Conservation (phyloP, 2,888 invertebrate genomes). For the Deroplatys truncata region DNA sequence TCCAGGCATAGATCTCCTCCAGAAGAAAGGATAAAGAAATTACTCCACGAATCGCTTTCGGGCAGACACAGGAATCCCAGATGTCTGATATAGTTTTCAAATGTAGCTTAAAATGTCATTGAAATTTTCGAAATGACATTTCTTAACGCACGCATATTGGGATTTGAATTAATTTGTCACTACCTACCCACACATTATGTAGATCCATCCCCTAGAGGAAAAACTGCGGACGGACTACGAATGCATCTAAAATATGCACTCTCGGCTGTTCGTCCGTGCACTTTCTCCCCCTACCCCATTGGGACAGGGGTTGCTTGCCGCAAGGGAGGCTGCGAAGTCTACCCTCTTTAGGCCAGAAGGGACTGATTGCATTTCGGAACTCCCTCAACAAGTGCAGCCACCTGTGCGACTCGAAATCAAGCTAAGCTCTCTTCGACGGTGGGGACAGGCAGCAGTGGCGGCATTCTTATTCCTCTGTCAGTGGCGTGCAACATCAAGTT, state of each 20-base stretch:
- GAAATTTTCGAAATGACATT: background rate
- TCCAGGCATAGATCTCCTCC: too few species aligned
- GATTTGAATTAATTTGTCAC: background rate
- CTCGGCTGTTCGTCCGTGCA: background rate
- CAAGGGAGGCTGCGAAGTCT: background rate
- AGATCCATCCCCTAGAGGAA: background rate
- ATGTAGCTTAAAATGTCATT: background rate
- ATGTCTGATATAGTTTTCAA: too few species aligned
- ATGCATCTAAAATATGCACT: background rate
- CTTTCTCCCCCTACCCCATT: background rate
- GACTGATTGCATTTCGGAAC: slow-evolving; percentile 14
- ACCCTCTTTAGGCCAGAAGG: background rate
- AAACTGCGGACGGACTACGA: background rate
- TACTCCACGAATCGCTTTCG: too few species aligned
- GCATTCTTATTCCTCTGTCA: background rate
- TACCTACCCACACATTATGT: background rate
- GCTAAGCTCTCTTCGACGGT: slow-evolving; percentile 3
- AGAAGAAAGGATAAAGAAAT: too few species aligned
- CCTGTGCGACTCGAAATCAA: slow-evolving; percentile 11
- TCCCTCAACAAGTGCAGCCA: slow-evolving; percentile 18
- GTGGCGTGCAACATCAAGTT: background rate
- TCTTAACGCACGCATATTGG: background rate
- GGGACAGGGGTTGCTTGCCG: background rate
- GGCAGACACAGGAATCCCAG: too few species aligned
- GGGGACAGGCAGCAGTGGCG: background rate